Evolutionary conservation across 2,888 invertebrate genomes (phyloP).

Genomic region (Corbicula japonica): DNA sequence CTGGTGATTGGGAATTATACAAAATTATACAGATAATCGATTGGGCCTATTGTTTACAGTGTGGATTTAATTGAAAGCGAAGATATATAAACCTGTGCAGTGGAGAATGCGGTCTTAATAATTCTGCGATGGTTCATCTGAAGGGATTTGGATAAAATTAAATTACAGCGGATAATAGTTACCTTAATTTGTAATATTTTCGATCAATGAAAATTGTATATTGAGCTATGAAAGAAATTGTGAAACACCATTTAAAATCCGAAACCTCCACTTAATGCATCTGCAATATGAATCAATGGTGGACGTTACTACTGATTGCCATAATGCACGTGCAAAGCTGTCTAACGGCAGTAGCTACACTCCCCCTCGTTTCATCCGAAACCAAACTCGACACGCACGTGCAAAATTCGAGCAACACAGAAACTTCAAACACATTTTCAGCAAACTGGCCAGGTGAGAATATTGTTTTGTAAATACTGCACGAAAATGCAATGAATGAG

Average conservation of each 20-base stretch:
- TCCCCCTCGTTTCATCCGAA: constrained; percentile 11
- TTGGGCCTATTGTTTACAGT: constrained; percentile 27
- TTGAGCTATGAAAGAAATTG: constrained; percentile 11
- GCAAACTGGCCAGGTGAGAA: constrained; percentile 31
- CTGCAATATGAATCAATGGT: constrained; percentile 34
- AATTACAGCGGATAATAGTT: not conserved
- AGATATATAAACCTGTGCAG: no score
- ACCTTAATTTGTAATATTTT: not conserved
- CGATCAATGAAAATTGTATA: constrained; percentile 16
- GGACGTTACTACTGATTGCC: constrained; percentile 27
- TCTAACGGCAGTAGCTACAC: constrained; percentile 18
- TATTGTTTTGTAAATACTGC: no score
- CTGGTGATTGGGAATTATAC: constrained; percentile 40
- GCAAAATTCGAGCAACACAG: constrained; percentile 2
- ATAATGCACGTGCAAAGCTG: constrained; percentile 27
- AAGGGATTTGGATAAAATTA: constrained; percentile 17
- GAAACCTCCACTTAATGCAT: constrained; percentile 27
- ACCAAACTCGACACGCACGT: constrained; percentile 1
- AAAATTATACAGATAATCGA: constrained; percentile 39
- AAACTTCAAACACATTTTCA: constrained; percentile 11
- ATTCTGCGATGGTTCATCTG: constrained; percentile 12
- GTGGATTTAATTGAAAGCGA: constrained; percentile 39
- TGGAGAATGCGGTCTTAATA: no score
- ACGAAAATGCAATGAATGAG: no score
- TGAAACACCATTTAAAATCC: constrained; percentile 31